Percentiles rank a stretch among this genome's conserved stretches.
Evolutionary conservation across 2,888 invertebrate genomes (phyloP).

Genomic region (Acanthoscelides obtectus): DNA sequence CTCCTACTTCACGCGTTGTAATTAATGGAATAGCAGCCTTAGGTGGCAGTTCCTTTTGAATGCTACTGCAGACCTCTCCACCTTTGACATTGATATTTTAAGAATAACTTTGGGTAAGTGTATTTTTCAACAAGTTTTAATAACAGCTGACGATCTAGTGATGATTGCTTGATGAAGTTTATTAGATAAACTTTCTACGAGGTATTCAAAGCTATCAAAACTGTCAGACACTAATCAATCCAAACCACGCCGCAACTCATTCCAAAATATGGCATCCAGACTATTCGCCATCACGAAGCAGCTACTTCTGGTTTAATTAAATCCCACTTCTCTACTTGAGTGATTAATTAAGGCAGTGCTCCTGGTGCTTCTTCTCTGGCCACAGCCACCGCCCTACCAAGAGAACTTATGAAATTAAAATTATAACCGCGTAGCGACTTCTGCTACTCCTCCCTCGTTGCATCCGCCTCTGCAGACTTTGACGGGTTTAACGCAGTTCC

Average conservation of each 20-base stretch:
- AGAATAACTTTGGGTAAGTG: no score
- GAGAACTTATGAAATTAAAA: constrained; percentile 38
- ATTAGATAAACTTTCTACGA: no score
- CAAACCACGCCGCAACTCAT: background rate
- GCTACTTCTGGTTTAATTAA: constrained; percentile 45
- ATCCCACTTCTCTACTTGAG: constrained; percentile 41
- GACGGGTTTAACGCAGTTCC: background rate
- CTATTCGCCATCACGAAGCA: constrained; percentile 43
- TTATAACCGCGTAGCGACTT: constrained; percentile 19
- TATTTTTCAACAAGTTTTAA: no score
- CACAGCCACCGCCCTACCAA: constrained; percentile 1
- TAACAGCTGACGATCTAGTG: no score
- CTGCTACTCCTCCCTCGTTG: background rate
- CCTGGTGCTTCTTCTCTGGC: constrained; percentile 30
- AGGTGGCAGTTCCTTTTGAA: no score
- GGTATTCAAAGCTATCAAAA: no score
- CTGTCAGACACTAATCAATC: no score
- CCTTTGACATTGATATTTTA: no score
- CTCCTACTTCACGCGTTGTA: no score
- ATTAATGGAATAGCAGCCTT: no score
- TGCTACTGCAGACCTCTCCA: no score
- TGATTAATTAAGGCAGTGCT: constrained; percentile 40
- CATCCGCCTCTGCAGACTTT: background rate
- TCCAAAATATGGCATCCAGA: constrained; percentile 20
- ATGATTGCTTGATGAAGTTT: no score